Percentiles rank a stretch among this genome's conserved stretches.
Conservation (phyloP, 2,888 invertebrate species). For the Sepioteuthis lessoniana region DNA sequence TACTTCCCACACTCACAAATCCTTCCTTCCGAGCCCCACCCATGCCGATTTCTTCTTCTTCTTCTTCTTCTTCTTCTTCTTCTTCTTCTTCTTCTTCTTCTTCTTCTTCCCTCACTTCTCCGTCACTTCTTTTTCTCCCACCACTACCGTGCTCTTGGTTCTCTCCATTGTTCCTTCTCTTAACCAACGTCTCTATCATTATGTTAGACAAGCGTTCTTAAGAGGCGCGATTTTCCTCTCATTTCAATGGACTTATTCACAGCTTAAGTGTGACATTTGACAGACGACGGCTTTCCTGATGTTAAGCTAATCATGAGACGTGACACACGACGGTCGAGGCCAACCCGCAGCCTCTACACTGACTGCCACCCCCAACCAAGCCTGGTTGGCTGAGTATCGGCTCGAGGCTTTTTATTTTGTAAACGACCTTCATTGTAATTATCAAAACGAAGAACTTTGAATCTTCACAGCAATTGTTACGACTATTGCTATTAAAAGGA, state of each 20-base stretch:
- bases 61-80: too few species aligned
- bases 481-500: too few species aligned
- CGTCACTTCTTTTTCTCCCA: too few species aligned
- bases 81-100: not conserved
- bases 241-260: not conserved
- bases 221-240: not conserved
- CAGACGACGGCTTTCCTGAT: not conserved
- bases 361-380: too few species aligned
- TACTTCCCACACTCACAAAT: not conserved
- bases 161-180: not conserved
- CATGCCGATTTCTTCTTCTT: not conserved
- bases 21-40: not conserved
- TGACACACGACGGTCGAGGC: not conserved
- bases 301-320: slow-evolving; percentile 10
- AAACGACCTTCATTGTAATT: too few species aligned
- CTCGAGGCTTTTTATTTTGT: too few species aligned
- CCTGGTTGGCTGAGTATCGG: too few species aligned
- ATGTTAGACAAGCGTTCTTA: slow-evolving; percentile 7
- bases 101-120: too few species aligned
- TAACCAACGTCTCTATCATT: not conserved
- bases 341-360: not conserved
- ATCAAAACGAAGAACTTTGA: too few species aligned
- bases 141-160: not conserved
- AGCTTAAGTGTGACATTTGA: not conserved
- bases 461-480: too few species aligned